A percentile compares a stretch with the other conserved stretches of the same genome.
phyloP scores from a whole-genome alignment of 2,113 vertebrate genomes.

The Candoia aspera region DNA sequence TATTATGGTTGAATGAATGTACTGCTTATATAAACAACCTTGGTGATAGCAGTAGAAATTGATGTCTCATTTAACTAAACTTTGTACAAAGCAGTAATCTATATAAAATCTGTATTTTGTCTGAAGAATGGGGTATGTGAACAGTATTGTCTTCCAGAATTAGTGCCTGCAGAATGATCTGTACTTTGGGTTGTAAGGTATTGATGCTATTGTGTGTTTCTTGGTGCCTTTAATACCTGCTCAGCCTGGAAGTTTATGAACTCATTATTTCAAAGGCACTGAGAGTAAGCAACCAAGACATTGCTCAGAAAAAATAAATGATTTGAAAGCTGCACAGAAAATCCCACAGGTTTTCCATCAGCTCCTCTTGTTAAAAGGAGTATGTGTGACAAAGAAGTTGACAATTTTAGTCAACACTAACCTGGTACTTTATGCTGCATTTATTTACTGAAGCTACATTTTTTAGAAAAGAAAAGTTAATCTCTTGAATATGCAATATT shows the following conservation, averaged over 20 bases:
- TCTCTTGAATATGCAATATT: background rate
- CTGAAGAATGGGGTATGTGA: background rate
- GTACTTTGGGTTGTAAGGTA: background rate
- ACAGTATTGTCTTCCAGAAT: background rate
- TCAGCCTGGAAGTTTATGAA: background rate
- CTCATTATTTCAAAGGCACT: no score
- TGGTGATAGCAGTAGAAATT: background rate
- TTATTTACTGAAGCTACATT: background rate
- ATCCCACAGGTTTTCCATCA: background rate
- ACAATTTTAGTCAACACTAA: background rate
- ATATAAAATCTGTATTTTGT: background rate
- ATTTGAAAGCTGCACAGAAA: background rate
- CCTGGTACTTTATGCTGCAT: background rate
- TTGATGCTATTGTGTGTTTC: background rate
- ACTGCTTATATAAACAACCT: background rate
- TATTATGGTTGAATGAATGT: background rate
- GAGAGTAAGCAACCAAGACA: background rate
- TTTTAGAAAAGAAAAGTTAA: background rate
- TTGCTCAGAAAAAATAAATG: background rate
- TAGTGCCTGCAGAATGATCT: background rate
- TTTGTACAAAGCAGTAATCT: background rate
- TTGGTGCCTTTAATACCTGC: background rate
- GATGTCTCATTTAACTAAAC: background rate
- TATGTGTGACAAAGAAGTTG: background rate
- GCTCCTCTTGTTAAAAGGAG: background rate